These are phyloP conservation scores for Eupithecia subumbrata DNA, from an alignment of 2,888 invertebrate genomes.

Conservation along the genomic window DNA sequence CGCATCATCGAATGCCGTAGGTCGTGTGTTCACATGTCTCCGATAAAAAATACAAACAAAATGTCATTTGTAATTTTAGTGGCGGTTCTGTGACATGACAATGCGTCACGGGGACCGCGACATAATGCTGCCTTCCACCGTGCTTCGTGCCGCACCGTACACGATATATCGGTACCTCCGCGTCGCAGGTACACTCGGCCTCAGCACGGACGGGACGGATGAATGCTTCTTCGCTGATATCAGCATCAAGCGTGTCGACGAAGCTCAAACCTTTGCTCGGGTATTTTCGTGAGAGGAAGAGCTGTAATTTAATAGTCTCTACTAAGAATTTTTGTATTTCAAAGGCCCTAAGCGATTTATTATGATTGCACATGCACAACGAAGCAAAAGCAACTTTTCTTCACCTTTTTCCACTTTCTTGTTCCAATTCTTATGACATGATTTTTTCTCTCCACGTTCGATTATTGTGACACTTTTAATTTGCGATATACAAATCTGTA, in stretches of 20 bases:
- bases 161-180: constrained; percentile 78
- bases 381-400: neutral
- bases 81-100: constrained; percentile 70
- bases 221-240: neutral
- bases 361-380: neutral
- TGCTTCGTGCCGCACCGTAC: constrained; percentile 46
- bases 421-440: neutral
- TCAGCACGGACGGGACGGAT: neutral
- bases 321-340: neutral
- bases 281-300: neutral
- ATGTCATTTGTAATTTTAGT: constrained; percentile 67
- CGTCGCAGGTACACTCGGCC: constrained; percentile 46
- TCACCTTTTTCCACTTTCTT: neutral
- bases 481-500: neutral
- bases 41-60: constrained; percentile 63
- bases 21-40: constrained; percentile 54
- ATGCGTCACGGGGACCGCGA: constrained; percentile 78
- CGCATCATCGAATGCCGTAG: constrained; percentile 54
- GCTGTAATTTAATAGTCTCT: neutral
- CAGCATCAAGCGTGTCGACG: neutral
- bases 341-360: neutral
- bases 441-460: too few species aligned
- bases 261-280: neutral
- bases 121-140: constrained; percentile 73
- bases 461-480: too few species aligned